These are phyloP conservation scores for Odontothrips loti DNA, from an alignment of 2,888 invertebrate species.

Conservation along the genomic window DNA sequence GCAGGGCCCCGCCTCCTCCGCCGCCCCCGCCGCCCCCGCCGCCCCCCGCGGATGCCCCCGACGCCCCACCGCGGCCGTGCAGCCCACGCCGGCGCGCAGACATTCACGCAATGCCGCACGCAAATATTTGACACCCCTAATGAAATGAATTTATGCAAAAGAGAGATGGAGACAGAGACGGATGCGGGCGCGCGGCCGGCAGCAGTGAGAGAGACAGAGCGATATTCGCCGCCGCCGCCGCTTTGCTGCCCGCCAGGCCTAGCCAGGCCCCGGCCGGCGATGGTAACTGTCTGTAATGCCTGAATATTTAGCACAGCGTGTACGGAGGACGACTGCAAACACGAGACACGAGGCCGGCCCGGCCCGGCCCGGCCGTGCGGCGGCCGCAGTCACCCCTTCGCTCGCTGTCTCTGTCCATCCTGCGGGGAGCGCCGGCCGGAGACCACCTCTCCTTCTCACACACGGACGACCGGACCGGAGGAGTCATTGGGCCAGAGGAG, in stretches of 20 bases:
- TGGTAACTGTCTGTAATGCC: slow-evolving; percentile 23
- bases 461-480: no score
- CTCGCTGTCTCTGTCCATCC: no score
- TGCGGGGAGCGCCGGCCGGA: no score
- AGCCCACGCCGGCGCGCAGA: no score
- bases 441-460: not conserved
- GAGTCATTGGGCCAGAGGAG: no score
- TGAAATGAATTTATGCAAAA: slow-evolving; percentile 27
- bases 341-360: not conserved
- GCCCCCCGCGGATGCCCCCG: no score
- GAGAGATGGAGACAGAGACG: slow-evolving; percentile 20
- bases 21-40: no score
- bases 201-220: not conserved
- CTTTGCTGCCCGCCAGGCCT: no score
- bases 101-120: not conserved
- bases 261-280: no score
- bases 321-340: slow-evolving; percentile 3
- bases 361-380: not conserved
- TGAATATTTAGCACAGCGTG: slow-evolving; percentile 11
- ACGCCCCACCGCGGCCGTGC: no score
- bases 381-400: no score
- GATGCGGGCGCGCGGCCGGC: not conserved
- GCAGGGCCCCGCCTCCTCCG: not conserved
- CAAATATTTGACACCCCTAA: slow-evolving; percentile 22
- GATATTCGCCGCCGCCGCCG: no score